These are phyloP conservation scores for Lithosia quadra DNA, from an alignment of 2,888 invertebrate genomes.

Conservation along the genomic window DNA sequence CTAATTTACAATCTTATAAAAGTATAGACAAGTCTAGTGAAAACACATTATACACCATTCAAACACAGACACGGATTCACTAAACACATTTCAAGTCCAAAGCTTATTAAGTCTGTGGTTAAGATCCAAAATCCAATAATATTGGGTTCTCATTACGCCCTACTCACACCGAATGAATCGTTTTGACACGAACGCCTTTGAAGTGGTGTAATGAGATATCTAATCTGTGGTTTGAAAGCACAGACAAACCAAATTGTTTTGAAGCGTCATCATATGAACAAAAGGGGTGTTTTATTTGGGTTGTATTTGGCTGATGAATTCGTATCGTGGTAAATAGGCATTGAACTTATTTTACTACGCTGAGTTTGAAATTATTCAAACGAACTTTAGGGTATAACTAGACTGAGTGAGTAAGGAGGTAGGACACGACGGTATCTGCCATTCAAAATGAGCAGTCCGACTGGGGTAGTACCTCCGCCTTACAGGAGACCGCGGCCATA, in stretches of 20 bases:
- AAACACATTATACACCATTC: constrained; percentile 13
- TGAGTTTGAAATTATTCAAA: background rate
- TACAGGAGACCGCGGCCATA: no score
- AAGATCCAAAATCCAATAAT: constrained; percentile 24
- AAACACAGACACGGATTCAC: constrained; percentile 11
- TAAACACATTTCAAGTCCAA: background rate
- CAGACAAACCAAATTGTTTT: constrained; percentile 50
- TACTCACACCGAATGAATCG: constrained; percentile 54
- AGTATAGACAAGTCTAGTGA: no score
- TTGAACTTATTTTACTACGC: background rate
- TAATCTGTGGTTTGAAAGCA: constrained; percentile 55
- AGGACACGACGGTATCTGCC: no score
- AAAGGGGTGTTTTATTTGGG: constrained; percentile 22
- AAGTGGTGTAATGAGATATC: constrained; percentile 62
- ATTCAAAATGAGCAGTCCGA: no score
- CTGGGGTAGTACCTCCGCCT: no score
- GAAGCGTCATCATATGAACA: constrained; percentile 35
- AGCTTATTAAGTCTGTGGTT: constrained; percentile 10
- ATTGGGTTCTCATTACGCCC: constrained; percentile 42
- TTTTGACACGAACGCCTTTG: constrained; percentile 64
- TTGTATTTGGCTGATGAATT: background rate
- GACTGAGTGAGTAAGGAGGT: no score
- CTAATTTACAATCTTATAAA: no score
- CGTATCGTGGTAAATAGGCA: background rate
- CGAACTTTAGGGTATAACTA: no score